Conservation (phyloP, 35 echinoderm and acorn worm genomes). For the Ophiothrix spiculata region DNA sequence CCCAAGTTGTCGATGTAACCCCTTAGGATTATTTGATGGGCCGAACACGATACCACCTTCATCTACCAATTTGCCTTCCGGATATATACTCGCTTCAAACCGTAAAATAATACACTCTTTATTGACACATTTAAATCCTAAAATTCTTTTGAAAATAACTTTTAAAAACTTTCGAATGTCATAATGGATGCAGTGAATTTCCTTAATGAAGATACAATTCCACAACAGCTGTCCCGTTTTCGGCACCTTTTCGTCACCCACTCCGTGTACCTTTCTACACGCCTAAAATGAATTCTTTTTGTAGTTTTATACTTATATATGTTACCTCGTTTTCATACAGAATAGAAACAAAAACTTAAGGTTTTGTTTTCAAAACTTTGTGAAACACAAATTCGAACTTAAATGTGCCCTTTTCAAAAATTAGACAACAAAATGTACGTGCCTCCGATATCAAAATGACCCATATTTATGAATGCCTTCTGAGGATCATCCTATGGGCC, state of each 20-base stretch:
- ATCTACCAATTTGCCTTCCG: background rate
- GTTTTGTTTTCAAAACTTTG: too few species aligned
- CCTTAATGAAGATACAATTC: background rate
- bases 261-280: background rate
- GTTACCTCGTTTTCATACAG: too few species aligned
- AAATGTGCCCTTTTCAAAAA: too few species aligned
- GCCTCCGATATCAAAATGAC: too few species aligned
- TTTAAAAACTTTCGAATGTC: slow-evolving; percentile 7
- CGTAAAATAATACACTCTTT: slow-evolving; percentile 1
- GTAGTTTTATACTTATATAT: too few species aligned
- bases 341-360: too few species aligned
- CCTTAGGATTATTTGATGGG: background rate
- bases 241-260: background rate
- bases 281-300: too few species aligned
- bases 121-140: background rate
- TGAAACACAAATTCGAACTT: too few species aligned
- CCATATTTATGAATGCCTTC: too few species aligned
- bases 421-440: too few species aligned
- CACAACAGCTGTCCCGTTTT: background rate
- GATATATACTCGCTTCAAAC: background rate
- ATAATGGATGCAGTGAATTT: background rate
- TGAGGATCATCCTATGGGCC: too few species aligned
- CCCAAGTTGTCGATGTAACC: background rate
- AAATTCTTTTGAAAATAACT: background rate
- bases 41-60: background rate